Base-by-base conservation (phyloP, 2,888 invertebrate genomes). In the Ypsolopha scabrella region DNA sequence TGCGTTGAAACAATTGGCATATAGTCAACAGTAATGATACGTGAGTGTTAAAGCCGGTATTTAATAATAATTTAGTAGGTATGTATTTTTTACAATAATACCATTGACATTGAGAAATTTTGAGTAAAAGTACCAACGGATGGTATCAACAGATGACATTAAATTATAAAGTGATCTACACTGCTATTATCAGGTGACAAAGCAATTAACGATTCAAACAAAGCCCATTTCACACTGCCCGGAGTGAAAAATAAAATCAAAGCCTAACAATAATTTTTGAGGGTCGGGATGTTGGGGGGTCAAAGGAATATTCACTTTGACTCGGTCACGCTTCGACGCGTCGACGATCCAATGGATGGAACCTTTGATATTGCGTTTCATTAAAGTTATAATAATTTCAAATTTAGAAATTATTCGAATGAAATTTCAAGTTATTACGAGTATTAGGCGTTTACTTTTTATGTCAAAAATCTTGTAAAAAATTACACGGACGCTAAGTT, bases 271-370 rank as follows among this genome's bases (percentile, higher is more conserved):
- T 45, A 45, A 45, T 45, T 24, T 24, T 24, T 24, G 24, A 24
- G 24, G 24, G 24, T 24, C 24, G 24, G 24, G 24, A n/a, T 24
- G 24, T 24, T 45, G 60, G 59, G 57, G 60, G 63, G 64, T 70
- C 74, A 75, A 76, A 76, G 75, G 69, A 60, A 69, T 65, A 59
- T 57, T 71, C 68, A 56, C 75, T 78, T 78, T 77, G 78, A 69
- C 58, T 54, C 49, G 65, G 66, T 67, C 72, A 75, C 73, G 72
- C 69, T 60, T 62, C 64, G 58, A 55, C 57, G 60, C 58, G 58
- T 62, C 62, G 57, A 52, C 55, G 54, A 10, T 7, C 38, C 38
- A 38, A 10, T 38, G 38, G 2, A 45, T n/a, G 6, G 34, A 34
- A 45, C 33, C 45, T 45, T 45, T 45, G 45, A 45, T 45, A 34